Conservation (phyloP, 2,888 invertebrate genomes). For the Macroteleia sp. region DNA sequence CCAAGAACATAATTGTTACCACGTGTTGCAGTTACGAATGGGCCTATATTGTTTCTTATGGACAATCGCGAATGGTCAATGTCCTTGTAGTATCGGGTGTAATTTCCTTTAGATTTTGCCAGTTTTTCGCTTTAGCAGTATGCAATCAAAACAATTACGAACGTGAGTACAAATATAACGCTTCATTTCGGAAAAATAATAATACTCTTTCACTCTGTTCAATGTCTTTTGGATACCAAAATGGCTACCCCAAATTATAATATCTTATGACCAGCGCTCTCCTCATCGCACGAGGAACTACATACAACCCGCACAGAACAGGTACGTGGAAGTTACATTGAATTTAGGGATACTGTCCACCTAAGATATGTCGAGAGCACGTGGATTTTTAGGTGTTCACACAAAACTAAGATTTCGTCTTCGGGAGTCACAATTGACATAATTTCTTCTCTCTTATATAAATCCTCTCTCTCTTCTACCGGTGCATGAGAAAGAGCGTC, state of each 20-base stretch:
- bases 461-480: background rate
- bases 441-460: background rate
- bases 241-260: slow-evolving; percentile 56
- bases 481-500: background rate
- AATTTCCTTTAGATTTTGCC: slow-evolving; percentile 22
- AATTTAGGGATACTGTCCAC: no score
- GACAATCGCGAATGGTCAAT: background rate
- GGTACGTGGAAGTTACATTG: no score
- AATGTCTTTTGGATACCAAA: slow-evolving; percentile 53
- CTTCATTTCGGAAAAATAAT: slow-evolving; percentile 57
- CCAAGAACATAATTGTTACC: slow-evolving; percentile 59
- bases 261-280: slow-evolving; percentile 33
- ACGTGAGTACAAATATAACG: slow-evolving; percentile 55
- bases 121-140: slow-evolving; percentile 26
- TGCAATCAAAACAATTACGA: no score
- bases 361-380: no score
- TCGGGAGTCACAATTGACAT: slow-evolving; percentile 15
- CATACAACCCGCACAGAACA: no score
- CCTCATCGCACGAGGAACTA: slow-evolving; percentile 31
- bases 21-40: slow-evolving; percentile 39
- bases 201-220: slow-evolving; percentile 36
- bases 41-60: background rate
- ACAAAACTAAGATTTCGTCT: slow-evolving; percentile 31
- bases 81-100: background rate
- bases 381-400: background rate